Evolutionary conservation across 2,888 invertebrate species (phyloP), one percentile per base, ranked within the genome.

Genomic region (Chromoteleia sp.): DNA sequence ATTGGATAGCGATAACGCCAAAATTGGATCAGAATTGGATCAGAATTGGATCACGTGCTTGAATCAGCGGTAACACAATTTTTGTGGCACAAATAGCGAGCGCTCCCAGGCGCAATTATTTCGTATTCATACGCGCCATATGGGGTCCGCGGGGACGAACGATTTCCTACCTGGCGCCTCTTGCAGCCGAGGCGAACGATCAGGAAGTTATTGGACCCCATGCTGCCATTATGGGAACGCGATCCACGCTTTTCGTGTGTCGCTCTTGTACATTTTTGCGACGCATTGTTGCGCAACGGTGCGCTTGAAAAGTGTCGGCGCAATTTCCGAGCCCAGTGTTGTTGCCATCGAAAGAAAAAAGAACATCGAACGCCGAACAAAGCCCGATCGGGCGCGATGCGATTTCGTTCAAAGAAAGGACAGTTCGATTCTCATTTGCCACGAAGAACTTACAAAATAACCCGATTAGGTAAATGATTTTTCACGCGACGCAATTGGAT

Each of bases 191-290:
- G 85, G 82, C 74, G 58, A 81, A 21, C 58, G 74, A 79, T 78
- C 80, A 81, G 84, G 78, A 84, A 76, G 82, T 71, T 75, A 82
- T 67, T 71, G 82, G 77, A 81, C 84, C 84, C 83, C 82, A 81
- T 83, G 83, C 86, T 84, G 87, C 85, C 86, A 88, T 87, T 86
- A 89, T 88, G 88, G 88, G 89, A 89, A 89, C 86, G 85, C 84
- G 85, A 86, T 88, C 87, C 84, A 85, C 84, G 86, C 85, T 86
- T 85, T 85, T 86, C 85, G 84, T 87, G 78, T 85, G 87, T 33
- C 54, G 73, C 50, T 88, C 86, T 89, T 88, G 29, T 56, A 85
- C 85, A 83, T 85, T 87, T 88, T 88, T 77, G 82, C 80, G 65
- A 63, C 84, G 84, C 86, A 88, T 88, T 89, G 89, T 89, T 88